Evolutionary conservation across 2,113 vertebrate genomes (phyloP).

Genomic region (Leucoraja erinaceus): DNA sequence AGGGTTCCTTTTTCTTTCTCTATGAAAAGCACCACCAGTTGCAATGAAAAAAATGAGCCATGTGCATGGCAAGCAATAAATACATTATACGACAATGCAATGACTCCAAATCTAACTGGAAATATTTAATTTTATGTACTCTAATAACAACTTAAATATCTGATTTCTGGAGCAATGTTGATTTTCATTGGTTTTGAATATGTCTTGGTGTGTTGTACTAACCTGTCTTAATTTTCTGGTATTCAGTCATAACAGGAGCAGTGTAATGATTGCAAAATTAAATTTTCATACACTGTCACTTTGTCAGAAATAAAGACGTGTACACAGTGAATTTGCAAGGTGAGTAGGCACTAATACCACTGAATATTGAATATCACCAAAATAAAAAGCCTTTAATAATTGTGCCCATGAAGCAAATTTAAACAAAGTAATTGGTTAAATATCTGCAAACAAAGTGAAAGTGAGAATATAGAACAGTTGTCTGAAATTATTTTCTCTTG

Average conservation of each 20-base stretch:
- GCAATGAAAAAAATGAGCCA: not conserved
- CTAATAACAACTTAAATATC: not conserved
- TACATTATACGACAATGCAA: not conserved
- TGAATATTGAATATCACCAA: not conserved
- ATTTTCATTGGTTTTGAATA: not conserved
- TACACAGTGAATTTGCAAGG: not conserved
- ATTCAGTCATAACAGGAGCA: not conserved
- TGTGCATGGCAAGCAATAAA: not conserved
- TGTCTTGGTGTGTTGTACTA: not conserved
- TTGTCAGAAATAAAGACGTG: not conserved
- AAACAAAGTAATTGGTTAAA: not conserved
- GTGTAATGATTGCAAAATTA: not conserved
- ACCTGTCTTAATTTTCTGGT: not conserved
- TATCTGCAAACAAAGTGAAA: not conserved
- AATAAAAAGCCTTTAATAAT: not conserved
- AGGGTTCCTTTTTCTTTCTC: too few species aligned
- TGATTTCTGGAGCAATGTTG: not conserved
- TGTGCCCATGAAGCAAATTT: not conserved
- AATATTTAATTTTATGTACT: not conserved
- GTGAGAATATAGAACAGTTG: not conserved
- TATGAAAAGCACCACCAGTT: not conserved
- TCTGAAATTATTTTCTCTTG: too few species aligned
- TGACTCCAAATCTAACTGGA: not conserved
- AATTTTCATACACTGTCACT: not conserved
- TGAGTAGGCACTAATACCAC: too few species aligned